These are phyloP conservation scores for Drosophila watanabei DNA, from an alignment of 1,140 invertebrate species.

Conservation along the genomic window DNA sequence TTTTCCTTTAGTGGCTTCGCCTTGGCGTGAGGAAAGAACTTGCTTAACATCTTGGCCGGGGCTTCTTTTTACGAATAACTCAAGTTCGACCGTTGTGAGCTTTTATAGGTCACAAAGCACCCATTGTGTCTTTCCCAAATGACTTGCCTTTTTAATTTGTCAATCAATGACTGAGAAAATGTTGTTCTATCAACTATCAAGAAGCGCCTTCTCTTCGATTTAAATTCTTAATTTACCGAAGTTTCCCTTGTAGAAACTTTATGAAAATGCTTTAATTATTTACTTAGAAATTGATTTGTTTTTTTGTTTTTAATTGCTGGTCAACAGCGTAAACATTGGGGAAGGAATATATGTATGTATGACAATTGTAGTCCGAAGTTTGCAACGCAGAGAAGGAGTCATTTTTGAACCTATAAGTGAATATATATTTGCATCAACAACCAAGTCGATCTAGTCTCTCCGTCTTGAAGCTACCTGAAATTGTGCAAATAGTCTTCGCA, in stretches of 20 bases:
- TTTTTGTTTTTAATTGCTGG: too few species aligned
- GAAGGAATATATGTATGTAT: too few species aligned
- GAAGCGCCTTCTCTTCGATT: not conserved
- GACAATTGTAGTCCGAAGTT: too few species aligned
- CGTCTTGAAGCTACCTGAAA: too few species aligned
- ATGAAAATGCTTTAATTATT: not conserved
- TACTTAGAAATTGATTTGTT: not conserved
- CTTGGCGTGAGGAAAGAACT: conserved; percentile 35
- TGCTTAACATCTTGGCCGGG: conserved; percentile 42
- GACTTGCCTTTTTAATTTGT: not conserved
- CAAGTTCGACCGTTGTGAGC: not conserved
- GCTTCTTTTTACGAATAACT: not conserved
- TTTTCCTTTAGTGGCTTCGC: conserved; percentile 1
- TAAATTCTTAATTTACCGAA: not conserved
- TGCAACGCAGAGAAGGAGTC: too few species aligned
- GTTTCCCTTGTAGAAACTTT: not conserved
- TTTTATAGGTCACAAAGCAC: conserved; percentile 17
- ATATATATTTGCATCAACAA: too few species aligned
- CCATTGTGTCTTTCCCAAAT: conserved; percentile 4
- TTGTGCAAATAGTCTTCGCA: too few species aligned
- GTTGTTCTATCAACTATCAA: not conserved
- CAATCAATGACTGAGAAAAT: not conserved
- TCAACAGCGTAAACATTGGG: too few species aligned
- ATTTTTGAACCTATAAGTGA: too few species aligned
- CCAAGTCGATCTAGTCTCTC: too few species aligned